A percentile compares a stretch with the other conserved stretches of the same genome.
Evolutionary conservation across 2,113 vertebrate species (phyloP).

Genomic region (Probosciger aterrimus): DNA sequence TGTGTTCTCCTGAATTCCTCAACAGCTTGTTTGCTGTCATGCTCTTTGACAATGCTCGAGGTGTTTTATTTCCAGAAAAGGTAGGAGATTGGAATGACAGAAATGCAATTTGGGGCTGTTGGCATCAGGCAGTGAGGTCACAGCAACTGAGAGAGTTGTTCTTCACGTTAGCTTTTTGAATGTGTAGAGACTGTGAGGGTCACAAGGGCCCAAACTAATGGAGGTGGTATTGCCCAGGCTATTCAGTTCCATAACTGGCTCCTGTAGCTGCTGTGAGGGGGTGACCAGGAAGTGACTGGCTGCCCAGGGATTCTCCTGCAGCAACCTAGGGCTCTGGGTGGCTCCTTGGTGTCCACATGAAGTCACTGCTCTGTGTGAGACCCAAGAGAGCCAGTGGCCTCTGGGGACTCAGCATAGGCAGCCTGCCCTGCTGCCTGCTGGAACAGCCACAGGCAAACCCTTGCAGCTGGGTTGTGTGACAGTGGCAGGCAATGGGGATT

Average conservation of each 20-base stretch:
- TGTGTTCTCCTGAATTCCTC: background rate
- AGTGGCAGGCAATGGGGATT: fast-evolving
- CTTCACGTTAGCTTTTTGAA: background rate
- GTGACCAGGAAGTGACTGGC: background rate
- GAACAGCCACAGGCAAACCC: background rate
- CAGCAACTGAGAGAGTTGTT: background rate
- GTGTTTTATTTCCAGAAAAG: background rate
- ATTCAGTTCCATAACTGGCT: background rate
- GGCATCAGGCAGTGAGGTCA: background rate
- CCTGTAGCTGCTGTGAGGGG: background rate
- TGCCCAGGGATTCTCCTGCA: background rate
- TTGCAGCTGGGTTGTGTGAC: background rate
- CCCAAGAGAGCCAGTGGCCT: background rate
- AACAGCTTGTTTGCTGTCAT: background rate
- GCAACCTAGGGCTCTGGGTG: background rate
- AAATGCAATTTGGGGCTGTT: background rate
- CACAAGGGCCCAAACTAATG: background rate
- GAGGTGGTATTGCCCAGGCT: background rate
- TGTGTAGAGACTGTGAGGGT: background rate
- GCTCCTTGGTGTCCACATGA: background rate
- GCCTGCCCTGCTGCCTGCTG: background rate
- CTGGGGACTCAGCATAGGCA: background rate
- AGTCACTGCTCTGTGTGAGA: background rate
- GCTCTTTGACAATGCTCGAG: background rate
- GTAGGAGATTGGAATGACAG: background rate